Base-by-base conservation (phyloP, 1,140 invertebrate species). In the Anthonomus grandis region DNA sequence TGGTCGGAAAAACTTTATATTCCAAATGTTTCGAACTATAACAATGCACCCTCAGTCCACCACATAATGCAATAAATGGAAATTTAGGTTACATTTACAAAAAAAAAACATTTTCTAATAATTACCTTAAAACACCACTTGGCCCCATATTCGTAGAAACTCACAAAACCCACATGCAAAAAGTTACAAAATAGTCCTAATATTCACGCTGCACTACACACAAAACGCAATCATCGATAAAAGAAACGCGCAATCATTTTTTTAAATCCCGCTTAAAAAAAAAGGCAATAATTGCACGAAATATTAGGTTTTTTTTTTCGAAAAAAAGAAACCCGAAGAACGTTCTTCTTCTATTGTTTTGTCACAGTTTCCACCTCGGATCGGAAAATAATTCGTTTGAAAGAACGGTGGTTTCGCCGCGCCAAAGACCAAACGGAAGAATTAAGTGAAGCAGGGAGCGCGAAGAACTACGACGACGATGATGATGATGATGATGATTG, bases 351-450 rank as follows among this genome's bases (percentile, higher is more conserved):
- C 31, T 34, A 34, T n/a, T n/a, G n/a, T n/a, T n/a, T n/a, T n/a
- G n/a, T n/a, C n/a, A n/a, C n/a, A n/a, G n/a, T n/a, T 31, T 31
- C 6, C 6, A n/a, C n/a, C 27, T 31, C n/a, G 27, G 27, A 31
- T 31, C 36, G 15, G 2, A 51, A 41, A 39, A 17, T 52, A 52
- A 52, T 52, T 27, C 21, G 24, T 27, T 39, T 50, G 19, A 46
- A 55, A 31, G 18, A 55, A 55, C 41, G 25, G 52, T 45, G n/a
- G n/a, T 55, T 45, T 55, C 46, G 27, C 39, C 23, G 38, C 50
- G 50, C 19, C 21, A 48, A 48, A 48, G 46, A 48, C 46, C 27
- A 18, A n/a, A 22, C 13, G 15, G n/a, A 15, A 19, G 21, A 55
- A 55, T 55, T 46, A 46, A 55, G 17, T 18, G 24, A 37, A 55